These are phyloP conservation scores for Thumatha senex DNA, from an alignment of 2,888 invertebrate species.

Conservation along the genomic window DNA sequence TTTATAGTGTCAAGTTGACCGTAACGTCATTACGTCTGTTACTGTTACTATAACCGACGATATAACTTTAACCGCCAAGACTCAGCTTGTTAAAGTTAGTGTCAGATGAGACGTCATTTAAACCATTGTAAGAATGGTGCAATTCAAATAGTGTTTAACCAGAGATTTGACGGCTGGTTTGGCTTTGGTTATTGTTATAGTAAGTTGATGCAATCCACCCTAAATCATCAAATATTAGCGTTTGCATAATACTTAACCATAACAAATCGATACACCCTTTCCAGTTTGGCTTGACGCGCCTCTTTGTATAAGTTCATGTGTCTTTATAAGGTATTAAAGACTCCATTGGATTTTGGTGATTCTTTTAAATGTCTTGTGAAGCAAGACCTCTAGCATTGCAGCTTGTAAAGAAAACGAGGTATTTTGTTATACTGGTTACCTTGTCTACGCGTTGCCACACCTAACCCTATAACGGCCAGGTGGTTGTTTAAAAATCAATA, in stretches of 20 bases:
- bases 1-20: no score
- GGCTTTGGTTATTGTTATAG: no score
- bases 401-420: background rate
- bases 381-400: slow-evolving; percentile 1
- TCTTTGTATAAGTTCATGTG: background rate
- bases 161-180: no score
- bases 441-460: slow-evolving; percentile 35
- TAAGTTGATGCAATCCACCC: no score
- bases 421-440: slow-evolving; percentile 11
- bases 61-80: no score
- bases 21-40: no score
- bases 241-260: slow-evolving; percentile 17
- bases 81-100: no score
- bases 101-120: no score
- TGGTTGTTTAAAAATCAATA: slow-evolving; percentile 49
- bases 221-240: background rate
- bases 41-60: no score
- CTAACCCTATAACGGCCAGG: slow-evolving; percentile 45
- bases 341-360: slow-evolving; percentile 13
- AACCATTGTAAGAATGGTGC: no score
- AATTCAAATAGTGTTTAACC: no score
- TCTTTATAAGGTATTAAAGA: background rate
- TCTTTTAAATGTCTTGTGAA: background rate
- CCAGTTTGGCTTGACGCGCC: slow-evolving; percentile 12
- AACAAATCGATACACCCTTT: slow-evolving; percentile 19